These are phyloP conservation scores for Nomada hirtipes DNA, from an alignment of 2,888 invertebrate genomes.

Conservation along the genomic window DNA sequence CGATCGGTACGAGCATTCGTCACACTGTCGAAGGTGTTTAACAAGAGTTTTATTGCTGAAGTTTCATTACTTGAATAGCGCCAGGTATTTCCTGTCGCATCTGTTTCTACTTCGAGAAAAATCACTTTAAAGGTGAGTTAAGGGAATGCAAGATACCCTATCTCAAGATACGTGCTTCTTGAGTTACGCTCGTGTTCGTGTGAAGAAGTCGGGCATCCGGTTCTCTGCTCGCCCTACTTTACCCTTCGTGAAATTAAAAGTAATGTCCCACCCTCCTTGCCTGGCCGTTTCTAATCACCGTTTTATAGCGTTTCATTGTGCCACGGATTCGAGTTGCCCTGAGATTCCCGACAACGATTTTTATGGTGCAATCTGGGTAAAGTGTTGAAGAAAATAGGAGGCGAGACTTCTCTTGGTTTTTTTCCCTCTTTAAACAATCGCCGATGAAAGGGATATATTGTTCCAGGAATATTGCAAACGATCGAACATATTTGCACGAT, in stretches of 20 bases:
- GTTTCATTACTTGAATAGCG: background rate
- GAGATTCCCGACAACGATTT: background rate
- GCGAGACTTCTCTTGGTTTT: too few species aligned
- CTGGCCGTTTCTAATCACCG: constrained; percentile 28
- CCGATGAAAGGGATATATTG: too few species aligned
- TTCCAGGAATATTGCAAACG: too few species aligned
- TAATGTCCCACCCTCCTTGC: constrained; percentile 10
- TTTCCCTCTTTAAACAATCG: too few species aligned
- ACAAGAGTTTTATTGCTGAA: background rate
- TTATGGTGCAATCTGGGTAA: background rate
- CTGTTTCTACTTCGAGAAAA: background rate
- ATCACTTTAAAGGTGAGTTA: background rate
- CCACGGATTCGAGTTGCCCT: too few species aligned
- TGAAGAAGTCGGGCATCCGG: constrained; percentile 37
- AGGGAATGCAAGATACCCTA: background rate
- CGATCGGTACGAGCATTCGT: too few species aligned
- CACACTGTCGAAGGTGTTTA: too few species aligned
- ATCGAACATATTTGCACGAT: too few species aligned
- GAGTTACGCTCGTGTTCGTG: constrained; percentile 31
- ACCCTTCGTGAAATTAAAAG: constrained; percentile 38
- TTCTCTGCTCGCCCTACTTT: constrained; percentile 41
- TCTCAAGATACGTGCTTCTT: constrained; percentile 24
- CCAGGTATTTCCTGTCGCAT: background rate
- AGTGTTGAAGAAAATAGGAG: too few species aligned
- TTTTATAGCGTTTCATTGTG: constrained; percentile 6